phyloP scores from a whole-genome alignment of 2,797 vertebrate species.

The Enteromius anoplus region DNA sequence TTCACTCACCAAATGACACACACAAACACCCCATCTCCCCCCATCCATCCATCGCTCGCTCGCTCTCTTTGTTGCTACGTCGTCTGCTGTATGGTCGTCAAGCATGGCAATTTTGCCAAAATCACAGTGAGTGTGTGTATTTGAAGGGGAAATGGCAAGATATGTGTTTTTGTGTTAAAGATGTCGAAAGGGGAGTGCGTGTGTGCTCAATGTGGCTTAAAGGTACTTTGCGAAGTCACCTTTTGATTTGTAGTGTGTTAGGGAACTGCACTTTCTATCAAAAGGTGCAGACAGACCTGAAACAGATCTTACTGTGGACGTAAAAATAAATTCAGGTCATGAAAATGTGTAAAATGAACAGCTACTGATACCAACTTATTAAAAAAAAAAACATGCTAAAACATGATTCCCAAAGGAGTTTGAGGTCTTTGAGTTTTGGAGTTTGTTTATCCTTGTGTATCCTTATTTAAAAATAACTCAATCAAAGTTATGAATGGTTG shows the following conservation, averaged over 20 bases:
- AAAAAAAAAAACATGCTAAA: not conserved
- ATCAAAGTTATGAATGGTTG: not conserved
- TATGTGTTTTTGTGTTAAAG: slow-evolving; percentile 47
- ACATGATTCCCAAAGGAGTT: not conserved
- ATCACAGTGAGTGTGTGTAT: slow-evolving; percentile 61
- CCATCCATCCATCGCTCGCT: slow-evolving; percentile 37
- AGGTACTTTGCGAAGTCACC: slow-evolving; percentile 36
- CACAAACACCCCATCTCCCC: slow-evolving; percentile 47
- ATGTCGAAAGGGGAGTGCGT: slow-evolving; percentile 36
- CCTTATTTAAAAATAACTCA: not conserved
- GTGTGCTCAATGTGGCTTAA: slow-evolving; percentile 16
- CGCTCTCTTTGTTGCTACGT: slow-evolving; percentile 61
- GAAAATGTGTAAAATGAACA: not conserved
- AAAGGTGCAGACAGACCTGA: slow-evolving; percentile 11
- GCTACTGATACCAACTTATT: not conserved
- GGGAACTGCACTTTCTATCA: slow-evolving; percentile 26
- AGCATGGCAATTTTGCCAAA: slow-evolving; percentile 62
- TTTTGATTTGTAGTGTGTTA: slow-evolving; percentile 43
- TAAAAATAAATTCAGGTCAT: slow-evolving; percentile 5
- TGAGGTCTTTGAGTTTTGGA: not conserved
- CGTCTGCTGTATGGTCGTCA: slow-evolving; percentile 62
- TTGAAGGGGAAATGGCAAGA: slow-evolving; percentile 52
- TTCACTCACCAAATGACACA: slow-evolving; percentile 79
- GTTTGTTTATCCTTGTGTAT: not conserved
- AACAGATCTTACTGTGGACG: slow-evolving; percentile 7